Conservation (phyloP, 64 coral and sea anemone genomes). For the Montipora capricornis region DNA sequence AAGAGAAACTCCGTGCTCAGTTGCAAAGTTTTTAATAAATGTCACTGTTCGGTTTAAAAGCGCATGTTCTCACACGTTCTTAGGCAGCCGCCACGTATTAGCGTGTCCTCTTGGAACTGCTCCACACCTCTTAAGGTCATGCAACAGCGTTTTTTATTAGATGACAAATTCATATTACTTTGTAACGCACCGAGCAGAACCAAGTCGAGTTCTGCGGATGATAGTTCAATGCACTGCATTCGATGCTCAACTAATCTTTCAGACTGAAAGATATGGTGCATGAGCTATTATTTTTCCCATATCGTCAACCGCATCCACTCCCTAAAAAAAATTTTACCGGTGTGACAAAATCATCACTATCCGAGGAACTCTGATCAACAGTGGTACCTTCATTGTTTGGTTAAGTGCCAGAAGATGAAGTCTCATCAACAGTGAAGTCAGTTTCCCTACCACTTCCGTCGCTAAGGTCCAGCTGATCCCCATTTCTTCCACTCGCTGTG, state of each 20-base stretch:
- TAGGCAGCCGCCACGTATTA: constrained; percentile 14
- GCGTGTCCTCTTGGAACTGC: constrained; percentile 24
- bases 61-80: constrained; percentile 27
- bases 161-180: constrained; percentile 20
- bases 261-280: constrained; percentile 28
- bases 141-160: not conserved
- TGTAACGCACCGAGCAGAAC: constrained; percentile 17
- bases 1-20: constrained; percentile 55
- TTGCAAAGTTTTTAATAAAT: constrained; percentile 56
- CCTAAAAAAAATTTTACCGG: constrained; percentile 18
- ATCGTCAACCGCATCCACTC: constrained; percentile 18
- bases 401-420: not conserved
- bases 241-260: constrained; percentile 27
- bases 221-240: constrained; percentile 30
- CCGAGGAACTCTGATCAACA: not conserved
- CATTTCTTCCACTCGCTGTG: not conserved
- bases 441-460: constrained; percentile 4
- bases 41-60: not conserved
- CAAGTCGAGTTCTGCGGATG: constrained; percentile 2
- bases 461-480: not conserved
- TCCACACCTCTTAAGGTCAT: constrained; percentile 44
- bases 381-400: not conserved
- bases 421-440: constrained; percentile 14
- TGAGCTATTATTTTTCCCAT: constrained; percentile 26
- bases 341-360: constrained; percentile 3